These are phyloP conservation scores for Griposia aprilina DNA, from an alignment of 2,888 invertebrate species.

Conservation along the genomic window DNA sequence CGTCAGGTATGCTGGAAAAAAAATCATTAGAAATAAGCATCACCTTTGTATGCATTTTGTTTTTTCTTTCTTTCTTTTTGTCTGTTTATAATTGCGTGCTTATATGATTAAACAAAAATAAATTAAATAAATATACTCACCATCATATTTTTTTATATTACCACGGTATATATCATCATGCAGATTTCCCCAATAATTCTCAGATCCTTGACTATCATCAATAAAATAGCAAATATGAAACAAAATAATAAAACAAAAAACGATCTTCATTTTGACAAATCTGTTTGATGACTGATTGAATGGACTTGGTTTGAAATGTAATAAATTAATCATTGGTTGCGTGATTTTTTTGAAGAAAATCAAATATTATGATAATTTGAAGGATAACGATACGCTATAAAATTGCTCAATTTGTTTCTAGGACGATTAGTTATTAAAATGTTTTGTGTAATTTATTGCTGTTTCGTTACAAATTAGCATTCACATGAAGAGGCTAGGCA, in stretches of 20 bases:
- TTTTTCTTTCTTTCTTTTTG: no score
- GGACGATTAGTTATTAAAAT: slow-evolving; percentile 9
- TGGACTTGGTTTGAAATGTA: not conserved
- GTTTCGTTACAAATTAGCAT: not conserved
- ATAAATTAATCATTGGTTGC: slow-evolving; percentile 18
- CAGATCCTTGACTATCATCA: not conserved
- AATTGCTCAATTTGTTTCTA: slow-evolving; percentile 18
- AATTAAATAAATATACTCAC: slow-evolving; percentile 14
- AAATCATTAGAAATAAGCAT: no score
- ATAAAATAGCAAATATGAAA: slow-evolving; percentile 12
- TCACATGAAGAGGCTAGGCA: not conserved
- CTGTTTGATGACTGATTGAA: not conserved
- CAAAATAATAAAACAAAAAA: slow-evolving; percentile 32
- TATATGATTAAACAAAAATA: no score
- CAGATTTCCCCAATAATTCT: not conserved
- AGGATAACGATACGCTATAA: slow-evolving; percentile 6
- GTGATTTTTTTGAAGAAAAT: slow-evolving; percentile 38
- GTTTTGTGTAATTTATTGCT: slow-evolving; percentile 14
- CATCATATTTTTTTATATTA: slow-evolving; percentile 8
- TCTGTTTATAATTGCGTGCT: no score
- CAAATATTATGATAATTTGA: slow-evolving; percentile 14
- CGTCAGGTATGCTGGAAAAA: no score
- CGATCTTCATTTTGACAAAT: slow-evolving; percentile 26
- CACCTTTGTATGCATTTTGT: no score
- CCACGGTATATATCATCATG: not conserved